phyloP scores from a whole-genome alignment of 2,113 vertebrate genomes.

The Dendropsophus ebraccatus region DNA sequence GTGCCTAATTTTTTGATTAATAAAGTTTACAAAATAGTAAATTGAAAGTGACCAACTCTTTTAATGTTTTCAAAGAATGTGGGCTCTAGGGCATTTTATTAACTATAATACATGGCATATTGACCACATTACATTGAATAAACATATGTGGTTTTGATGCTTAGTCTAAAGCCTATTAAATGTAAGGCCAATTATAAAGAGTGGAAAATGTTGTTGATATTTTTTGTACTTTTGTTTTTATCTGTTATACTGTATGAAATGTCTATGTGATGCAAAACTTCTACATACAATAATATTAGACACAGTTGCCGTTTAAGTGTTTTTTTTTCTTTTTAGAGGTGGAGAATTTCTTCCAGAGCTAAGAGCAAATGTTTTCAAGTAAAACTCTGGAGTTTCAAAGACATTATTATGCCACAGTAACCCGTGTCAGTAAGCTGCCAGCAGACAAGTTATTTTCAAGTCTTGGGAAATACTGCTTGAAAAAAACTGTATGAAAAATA shows the following conservation, averaged over 20 bases:
- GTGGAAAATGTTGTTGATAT: no score
- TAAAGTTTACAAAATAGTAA: no score
- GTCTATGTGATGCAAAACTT: not conserved
- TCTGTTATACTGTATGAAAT: not conserved
- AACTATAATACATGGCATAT: no score
- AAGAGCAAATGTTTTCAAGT: not conserved
- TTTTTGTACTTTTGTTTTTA: not conserved
- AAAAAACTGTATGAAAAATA: slow-evolving; percentile 17
- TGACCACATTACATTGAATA: no score
- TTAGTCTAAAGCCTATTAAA: no score
- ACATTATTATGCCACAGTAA: slow-evolving; percentile 3
- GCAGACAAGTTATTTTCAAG: slow-evolving; percentile 15
- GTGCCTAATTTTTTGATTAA: no score
- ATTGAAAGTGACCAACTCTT: no score
- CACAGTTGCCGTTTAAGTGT: not conserved
- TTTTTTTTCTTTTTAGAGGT: not conserved
- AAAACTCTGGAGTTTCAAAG: slow-evolving; percentile 8
- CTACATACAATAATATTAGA: not conserved
- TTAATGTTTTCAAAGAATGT: no score
- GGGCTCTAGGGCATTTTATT: no score
- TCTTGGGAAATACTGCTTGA: not conserved
- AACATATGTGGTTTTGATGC: no score
- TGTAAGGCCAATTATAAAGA: no score
- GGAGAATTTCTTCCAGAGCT: not conserved
- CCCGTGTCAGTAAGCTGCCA: not conserved